Evolutionary conservation across 2,888 invertebrate genomes (phyloP).

Genomic region (Xestoiulus laeticollis): DNA sequence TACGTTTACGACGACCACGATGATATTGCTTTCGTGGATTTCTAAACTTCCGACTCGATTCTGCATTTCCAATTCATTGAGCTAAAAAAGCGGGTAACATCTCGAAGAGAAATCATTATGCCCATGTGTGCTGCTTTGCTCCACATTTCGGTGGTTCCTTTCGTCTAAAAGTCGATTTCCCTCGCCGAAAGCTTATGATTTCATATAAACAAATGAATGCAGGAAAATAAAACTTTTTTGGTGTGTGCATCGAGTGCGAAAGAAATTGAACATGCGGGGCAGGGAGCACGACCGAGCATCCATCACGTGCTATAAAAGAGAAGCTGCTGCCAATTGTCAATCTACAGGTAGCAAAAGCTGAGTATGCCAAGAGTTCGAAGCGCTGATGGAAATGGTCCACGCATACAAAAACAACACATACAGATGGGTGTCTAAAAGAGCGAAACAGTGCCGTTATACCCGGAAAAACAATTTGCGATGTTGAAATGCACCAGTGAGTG

Average conservation of each 20-base stretch:
- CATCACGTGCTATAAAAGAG: not conserved
- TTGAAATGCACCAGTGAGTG: not conserved
- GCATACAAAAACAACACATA: not conserved
- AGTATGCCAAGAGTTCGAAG: constrained; percentile 17
- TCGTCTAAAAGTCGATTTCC: not conserved
- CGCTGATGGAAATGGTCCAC: constrained; percentile 1
- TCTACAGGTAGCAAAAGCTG: constrained; percentile 39
- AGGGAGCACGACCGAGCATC: not conserved
- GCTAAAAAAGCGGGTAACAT: not conserved
- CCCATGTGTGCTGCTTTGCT: not conserved
- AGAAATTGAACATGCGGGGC: constrained; percentile 10
- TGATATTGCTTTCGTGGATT: constrained; percentile 10
- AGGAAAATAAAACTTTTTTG: not conserved
- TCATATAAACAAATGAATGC: constrained; percentile 8
- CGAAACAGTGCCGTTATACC: not conserved
- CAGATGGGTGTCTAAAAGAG: not conserved
- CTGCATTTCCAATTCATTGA: not conserved
- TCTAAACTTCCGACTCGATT: not conserved
- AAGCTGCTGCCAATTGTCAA: constrained; percentile 29
- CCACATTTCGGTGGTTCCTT: not conserved
- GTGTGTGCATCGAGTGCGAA: not conserved
- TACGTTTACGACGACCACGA: not conserved
- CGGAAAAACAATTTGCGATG: not conserved
- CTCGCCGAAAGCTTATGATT: not conserved
- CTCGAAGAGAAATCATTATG: not conserved